These are phyloP conservation scores for Sussaba pulchella DNA, from an alignment of 2,888 invertebrate species.

Conservation along the genomic window DNA sequence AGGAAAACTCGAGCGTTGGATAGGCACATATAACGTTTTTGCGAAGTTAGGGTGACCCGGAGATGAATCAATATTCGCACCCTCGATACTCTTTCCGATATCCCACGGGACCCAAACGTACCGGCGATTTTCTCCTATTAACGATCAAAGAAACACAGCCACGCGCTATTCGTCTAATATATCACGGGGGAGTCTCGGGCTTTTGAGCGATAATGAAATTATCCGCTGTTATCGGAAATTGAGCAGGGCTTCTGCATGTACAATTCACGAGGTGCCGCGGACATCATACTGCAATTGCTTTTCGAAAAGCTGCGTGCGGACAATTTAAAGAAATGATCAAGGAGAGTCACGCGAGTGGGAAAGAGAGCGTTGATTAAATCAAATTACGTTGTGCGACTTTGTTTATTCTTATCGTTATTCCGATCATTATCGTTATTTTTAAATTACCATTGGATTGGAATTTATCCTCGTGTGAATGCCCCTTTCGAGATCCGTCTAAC, in stretches of 20 bases:
- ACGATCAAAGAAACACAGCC: conserved; percentile 79
- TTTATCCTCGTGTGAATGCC: conserved; percentile 45
- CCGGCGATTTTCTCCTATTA: conserved; percentile 80
- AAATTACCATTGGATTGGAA: conserved; percentile 4
- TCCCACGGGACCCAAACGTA: conserved; percentile 75
- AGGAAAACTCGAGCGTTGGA: conserved; percentile 61
- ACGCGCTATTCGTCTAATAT: conserved; percentile 73
- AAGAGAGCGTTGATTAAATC: conserved; percentile 35
- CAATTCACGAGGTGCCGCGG: not conserved
- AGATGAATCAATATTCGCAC: conserved; percentile 63
- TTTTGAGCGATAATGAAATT: conserved; percentile 37
- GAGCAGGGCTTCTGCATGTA: too few relatives aligned
- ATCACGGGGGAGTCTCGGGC: conserved; percentile 74
- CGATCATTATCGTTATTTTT: conserved; percentile 48
- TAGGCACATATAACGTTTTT: too few relatives aligned
- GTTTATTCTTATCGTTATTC: conserved; percentile 16
- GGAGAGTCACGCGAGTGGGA: conserved; percentile 27
- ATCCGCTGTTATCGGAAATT: conserved; percentile 3
- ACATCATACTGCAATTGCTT: conserved; percentile 6
- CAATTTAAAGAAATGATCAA: not conserved
- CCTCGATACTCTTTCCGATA: conserved; percentile 40
- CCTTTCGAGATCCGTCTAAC: conserved; percentile 30
- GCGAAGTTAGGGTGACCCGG: conserved; percentile 51
- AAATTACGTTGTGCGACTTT: not conserved
- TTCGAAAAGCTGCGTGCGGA: not conserved